A percentile compares a stretch with the other conserved stretches of the same genome.
phyloP scores from a whole-genome alignment of 1,140 invertebrate genomes.

The Drosophila yakuba region DNA sequence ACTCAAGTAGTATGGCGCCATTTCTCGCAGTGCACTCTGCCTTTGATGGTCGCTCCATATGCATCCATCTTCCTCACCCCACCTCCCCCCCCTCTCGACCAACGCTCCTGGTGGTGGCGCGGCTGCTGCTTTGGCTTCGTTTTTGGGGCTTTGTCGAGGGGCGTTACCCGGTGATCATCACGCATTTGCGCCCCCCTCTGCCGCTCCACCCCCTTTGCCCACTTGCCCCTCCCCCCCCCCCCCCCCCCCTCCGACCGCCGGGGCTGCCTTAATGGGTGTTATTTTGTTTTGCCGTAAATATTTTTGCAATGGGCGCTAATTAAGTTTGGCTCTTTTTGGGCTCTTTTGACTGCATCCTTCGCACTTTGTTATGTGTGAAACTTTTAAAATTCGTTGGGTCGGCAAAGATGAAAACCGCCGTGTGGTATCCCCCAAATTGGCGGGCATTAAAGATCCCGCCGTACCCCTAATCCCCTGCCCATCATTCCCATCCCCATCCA shows the following conservation, averaged over 20 bases:
- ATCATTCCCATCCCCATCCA: not conserved
- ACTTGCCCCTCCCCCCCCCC: not conserved
- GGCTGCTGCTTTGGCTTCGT: conserved; percentile 17
- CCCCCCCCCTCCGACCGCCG: conserved; percentile 1
- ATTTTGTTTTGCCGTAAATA: conserved; percentile 83
- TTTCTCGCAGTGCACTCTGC: conserved; percentile 14
- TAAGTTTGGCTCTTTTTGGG: conserved; percentile 73
- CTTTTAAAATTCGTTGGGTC: conserved; percentile 74
- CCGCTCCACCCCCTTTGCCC: not conserved
- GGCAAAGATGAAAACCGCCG: conserved; percentile 74
- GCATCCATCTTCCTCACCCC: conserved; percentile 3
- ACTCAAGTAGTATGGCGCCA: no score
- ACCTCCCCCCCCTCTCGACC: not conserved
- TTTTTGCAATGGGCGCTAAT: conserved; percentile 83
- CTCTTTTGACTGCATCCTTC: conserved; percentile 68
- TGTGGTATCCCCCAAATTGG: conserved; percentile 65
- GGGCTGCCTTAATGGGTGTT: conserved; percentile 78
- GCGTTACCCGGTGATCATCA: conserved; percentile 84
- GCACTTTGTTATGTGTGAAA: conserved; percentile 83
- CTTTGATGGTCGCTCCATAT: conserved; percentile 16
- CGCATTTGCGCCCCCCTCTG: conserved; percentile 68
- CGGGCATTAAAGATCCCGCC: conserved; percentile 60
- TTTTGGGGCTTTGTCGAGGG: conserved; percentile 69
- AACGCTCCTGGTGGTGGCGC: conserved; percentile 8
- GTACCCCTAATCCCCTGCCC: not conserved